Evolutionary conservation across 1,140 invertebrate genomes (phyloP), one percentile per base, ranked within the genome.

Genomic region (Leptopilina clavipes): DNA sequence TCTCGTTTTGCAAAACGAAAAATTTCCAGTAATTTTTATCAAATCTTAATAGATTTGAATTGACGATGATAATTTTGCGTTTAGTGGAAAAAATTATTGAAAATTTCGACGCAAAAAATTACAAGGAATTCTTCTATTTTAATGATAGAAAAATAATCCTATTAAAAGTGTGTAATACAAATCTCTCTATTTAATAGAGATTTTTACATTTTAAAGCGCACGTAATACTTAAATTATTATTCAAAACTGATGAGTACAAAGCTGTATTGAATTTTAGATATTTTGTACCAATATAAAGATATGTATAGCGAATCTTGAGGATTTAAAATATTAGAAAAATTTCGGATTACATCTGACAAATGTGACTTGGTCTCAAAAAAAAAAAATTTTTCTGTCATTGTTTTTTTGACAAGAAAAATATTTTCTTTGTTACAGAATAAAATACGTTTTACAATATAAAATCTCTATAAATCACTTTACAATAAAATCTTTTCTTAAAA

Each of bases 151-250:
- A 65, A 65, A 65, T 31, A 65, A n/a, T 65, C 12, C 25, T 65
- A 65, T 65, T 31, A 31, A 65, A 65, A 65, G 19, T 37, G 59
- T 40, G 37, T 40, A 40, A 40, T 40, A 40, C 37, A 40, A 40
- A 40, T 31, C 12, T 31, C 22, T n/a, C 22, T 65, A 12, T n/a
- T 65, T 65, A 3, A 37, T 25, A 37, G 59, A 65, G 22, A 12
- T 25, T 25, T 25, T 11, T 31, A 31, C 25, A 6, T 25, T 59
- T 59, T 59, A n/a, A 59, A 65, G 59, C 25, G 59, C 59, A 37
- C 59, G 59, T 65, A 65, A 65, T 65, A 31, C 22, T 65, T 65
- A 65, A 31, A 65, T 25, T 14, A 65, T 7, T 40, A 31, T 31
- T 31, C n/a, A 31, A 31, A 31, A 65, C 8, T 12, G 12, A 31